These are phyloP conservation scores for Phaedon cochleariae DNA, from an alignment of 2,888 invertebrate genomes.

Conservation along the genomic window DNA sequence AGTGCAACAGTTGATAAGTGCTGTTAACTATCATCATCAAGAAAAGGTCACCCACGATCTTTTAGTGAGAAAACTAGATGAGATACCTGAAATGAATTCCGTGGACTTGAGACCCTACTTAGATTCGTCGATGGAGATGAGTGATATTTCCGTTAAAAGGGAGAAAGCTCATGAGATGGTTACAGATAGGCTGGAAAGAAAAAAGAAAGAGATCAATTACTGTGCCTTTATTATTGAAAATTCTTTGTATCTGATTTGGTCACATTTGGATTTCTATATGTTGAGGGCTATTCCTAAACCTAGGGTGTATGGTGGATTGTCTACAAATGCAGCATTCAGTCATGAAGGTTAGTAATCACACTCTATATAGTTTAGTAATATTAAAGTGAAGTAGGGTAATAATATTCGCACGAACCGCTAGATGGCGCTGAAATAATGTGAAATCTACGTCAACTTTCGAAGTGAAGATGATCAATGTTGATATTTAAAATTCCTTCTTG, in stretches of 20 bases:
- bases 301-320: slow-evolving; percentile 47
- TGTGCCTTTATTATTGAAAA: slow-evolving; percentile 75
- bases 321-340: slow-evolving; percentile 43
- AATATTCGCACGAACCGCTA: no score
- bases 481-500: no score
- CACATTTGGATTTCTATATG: slow-evolving; percentile 77
- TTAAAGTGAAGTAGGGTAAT: no score
- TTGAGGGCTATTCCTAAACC: slow-evolving; percentile 67
- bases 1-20: slow-evolving; percentile 66
- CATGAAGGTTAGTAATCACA: slow-evolving; percentile 51
- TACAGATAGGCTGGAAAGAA: slow-evolving; percentile 65
- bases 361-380: not conserved
- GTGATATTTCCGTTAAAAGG: slow-evolving; percentile 52
- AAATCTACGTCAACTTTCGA: no score
- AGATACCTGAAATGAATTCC: slow-evolving; percentile 64
- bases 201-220: slow-evolving; percentile 69
- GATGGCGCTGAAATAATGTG: no score
- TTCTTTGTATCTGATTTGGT: slow-evolving; percentile 79
- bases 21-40: slow-evolving; percentile 66
- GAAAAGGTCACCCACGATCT: slow-evolving; percentile 64
- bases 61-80: slow-evolving; percentile 62
- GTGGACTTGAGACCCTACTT: slow-evolving; percentile 67
- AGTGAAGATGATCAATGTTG: no score
- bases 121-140: slow-evolving; percentile 51
- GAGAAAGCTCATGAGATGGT: slow-evolving; percentile 63